Evolutionary conservation across 1,140 invertebrate species (phyloP).

Genomic region (Hyles vespertilio): DNA sequence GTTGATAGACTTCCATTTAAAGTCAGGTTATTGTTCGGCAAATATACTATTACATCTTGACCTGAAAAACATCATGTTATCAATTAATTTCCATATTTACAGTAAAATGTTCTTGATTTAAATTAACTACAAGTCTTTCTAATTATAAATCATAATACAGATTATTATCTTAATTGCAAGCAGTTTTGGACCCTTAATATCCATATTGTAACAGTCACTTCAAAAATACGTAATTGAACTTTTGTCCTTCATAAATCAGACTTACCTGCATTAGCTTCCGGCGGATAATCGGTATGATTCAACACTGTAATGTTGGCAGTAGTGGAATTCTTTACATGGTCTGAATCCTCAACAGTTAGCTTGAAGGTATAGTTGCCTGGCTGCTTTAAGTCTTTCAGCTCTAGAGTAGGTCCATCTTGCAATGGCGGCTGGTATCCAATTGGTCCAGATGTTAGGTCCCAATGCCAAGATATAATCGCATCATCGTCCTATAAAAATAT

Average conservation of each 20-base stretch:
- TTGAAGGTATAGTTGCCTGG: conserved; percentile 96
- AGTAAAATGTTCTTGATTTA: too few species aligned
- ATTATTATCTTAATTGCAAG: too few species aligned
- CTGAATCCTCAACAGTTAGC: conserved; percentile 94
- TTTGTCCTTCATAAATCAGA: background rate
- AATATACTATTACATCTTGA: conserved; percentile 91
- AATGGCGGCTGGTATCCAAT: conserved; percentile 89
- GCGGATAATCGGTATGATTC: conserved; percentile 95
- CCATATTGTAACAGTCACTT: too few species aligned
- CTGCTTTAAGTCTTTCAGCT: conserved; percentile 86
- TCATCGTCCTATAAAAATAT: conserved; percentile 81
- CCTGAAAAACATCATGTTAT: conserved; percentile 64
- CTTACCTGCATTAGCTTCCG: conserved; percentile 90
- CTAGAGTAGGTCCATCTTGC: conserved; percentile 87
- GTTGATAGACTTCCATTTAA: conserved; percentile 93
- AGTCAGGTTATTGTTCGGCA: conserved; percentile 92
- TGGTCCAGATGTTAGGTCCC: conserved; percentile 92
- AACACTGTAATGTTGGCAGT: conserved; percentile 93
- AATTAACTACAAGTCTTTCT: too few species aligned
- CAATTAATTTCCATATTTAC: too few species aligned
- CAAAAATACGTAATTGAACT: too few species aligned
- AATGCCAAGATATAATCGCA: conserved; percentile 90
- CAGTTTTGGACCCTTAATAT: too few species aligned
- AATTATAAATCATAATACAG: too few species aligned
- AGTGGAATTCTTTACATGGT: conserved; percentile 90